These are phyloP conservation scores for Denticeps clupeoides DNA, from an alignment of 2,797 vertebrate species.

Conservation along the genomic window DNA sequence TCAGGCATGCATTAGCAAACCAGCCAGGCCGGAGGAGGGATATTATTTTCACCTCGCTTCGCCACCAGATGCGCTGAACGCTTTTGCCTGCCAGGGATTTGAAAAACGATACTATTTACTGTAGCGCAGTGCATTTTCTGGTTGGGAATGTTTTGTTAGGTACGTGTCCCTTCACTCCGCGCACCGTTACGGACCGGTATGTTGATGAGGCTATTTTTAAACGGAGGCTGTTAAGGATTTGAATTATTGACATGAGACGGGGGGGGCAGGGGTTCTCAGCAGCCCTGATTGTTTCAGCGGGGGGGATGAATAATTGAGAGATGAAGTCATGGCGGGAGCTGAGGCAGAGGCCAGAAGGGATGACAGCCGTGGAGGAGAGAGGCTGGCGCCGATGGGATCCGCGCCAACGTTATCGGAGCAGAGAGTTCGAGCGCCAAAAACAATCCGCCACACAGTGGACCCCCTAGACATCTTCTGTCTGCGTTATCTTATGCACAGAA, in stretches of 20 bases:
- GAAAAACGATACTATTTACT: constrained; percentile 8
- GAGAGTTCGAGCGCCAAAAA: constrained; percentile 10
- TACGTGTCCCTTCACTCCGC: not conserved
- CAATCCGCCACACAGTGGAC: constrained; percentile 15
- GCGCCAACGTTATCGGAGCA: constrained; percentile 2
- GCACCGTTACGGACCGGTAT: constrained; percentile 13
- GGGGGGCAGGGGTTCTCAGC: constrained; percentile 26
- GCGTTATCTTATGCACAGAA: no score
- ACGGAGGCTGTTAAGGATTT: constrained; percentile 37
- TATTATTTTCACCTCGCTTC: constrained; percentile 1
- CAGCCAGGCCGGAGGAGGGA: not conserved
- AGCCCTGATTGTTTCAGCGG: constrained; percentile 30
- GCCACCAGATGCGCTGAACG: not conserved
- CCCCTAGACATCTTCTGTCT: no score
- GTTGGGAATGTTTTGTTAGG: not conserved
- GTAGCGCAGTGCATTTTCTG: not conserved
- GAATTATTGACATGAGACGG: constrained; percentile 45
- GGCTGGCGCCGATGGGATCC: constrained; percentile 11
- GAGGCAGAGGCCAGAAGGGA: not conserved
- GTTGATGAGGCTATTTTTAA: constrained; percentile 48
- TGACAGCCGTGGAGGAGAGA: not conserved
- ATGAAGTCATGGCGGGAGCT: constrained; percentile 11
- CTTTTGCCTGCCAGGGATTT: not conserved
- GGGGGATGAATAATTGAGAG: not conserved
- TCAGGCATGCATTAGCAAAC: constrained; percentile 2